Base-by-base conservation (phyloP, 2,888 invertebrate genomes). In the Tanypteryx hageni region DNA sequence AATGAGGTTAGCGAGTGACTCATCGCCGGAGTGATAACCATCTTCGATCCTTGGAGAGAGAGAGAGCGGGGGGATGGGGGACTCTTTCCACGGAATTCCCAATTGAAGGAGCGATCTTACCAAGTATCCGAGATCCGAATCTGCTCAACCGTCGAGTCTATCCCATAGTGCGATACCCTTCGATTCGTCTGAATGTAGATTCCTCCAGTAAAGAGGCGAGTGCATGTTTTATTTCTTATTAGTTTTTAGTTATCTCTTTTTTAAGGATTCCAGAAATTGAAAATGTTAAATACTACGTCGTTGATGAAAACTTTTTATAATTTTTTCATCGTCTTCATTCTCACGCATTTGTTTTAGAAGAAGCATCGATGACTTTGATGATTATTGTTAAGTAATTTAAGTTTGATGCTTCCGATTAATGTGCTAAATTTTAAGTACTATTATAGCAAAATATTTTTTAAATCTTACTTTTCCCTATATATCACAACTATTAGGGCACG, bases 1-100 rank as follows among this genome's bases (percentile, higher is more conserved):
- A 89, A 64, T 89, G 89, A 89, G 64, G 64, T 89, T 64, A 31
- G 16, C 11, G 89, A 64, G 64, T 89, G 89, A 89, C 18, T 89
- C 89, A 89, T 89, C 89, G 89, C 16, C 61, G 10, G 13, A 58
- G 59, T 61, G 89, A 89, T 89, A 89, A 64, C 27, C 89, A 18
- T 61, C 61, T 86, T 64, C 59, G 86, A 86, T 61, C 44, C 68
- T 44, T 61, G 27, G 89, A 68, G 10, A 31, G 27, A 18, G 14
- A 44, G 4, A 64, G 18, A 64, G 44, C 11, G 31, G 16, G 13
- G n/a, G n/a, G n/a, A n/a, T n/a, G 31, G 64, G 8, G 89, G 18
- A 68, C 61, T 64, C 64, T 89, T 89, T 44, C 64, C 68, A 44
- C 13, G 64, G 44, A 89, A 64, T 61, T 57, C 31, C 61, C 61